Conservation (phyloP, 2,888 invertebrate genomes). For the Rhagophthalmus giganteus region DNA sequence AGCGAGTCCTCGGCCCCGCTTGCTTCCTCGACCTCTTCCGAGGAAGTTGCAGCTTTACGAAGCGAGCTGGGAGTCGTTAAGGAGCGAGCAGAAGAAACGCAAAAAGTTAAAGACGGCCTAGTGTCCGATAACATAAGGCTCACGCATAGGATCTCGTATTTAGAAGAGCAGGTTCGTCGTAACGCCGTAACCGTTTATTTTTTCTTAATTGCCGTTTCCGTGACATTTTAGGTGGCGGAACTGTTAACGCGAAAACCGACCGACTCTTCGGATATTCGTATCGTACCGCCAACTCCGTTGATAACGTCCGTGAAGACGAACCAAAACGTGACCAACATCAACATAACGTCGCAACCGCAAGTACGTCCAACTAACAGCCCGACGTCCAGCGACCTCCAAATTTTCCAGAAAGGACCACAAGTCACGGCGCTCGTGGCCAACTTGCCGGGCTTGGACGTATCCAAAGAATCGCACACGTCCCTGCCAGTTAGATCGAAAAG, state of each 20-base stretch:
- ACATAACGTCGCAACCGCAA: conserved; percentile 64
- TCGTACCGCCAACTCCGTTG: conserved; percentile 45
- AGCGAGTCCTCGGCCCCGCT: conserved; percentile 57
- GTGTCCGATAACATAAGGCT: conserved; percentile 80
- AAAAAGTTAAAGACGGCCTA: conserved; percentile 64
- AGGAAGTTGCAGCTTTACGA: conserved; percentile 60
- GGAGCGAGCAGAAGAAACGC: conserved; percentile 65
- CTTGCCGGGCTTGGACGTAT: conserved; percentile 61
- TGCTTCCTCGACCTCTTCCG: conserved; percentile 52
- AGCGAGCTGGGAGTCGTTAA: conserved; percentile 64
- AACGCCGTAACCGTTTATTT: not conserved
- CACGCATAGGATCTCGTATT: conserved; percentile 85
- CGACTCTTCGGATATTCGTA: conserved; percentile 42
- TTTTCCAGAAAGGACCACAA: conserved; percentile 80
- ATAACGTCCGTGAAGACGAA: conserved; percentile 60
- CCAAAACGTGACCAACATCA: conserved; percentile 72
- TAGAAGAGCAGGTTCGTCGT: conserved; percentile 84
- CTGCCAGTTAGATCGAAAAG: conserved; percentile 59
- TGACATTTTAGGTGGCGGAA: conserved; percentile 52
- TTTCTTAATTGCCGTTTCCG: conserved; percentile 2
- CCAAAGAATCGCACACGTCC: conserved; percentile 48
- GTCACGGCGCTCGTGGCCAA: conserved; percentile 74
- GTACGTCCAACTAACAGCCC: conserved; percentile 43
- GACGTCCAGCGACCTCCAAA: conserved; percentile 45
- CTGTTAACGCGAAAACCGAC: conserved; percentile 58